Base-by-base conservation (phyloP, 2,797 vertebrate genomes). In the Ataeniobius toweri region DNA sequence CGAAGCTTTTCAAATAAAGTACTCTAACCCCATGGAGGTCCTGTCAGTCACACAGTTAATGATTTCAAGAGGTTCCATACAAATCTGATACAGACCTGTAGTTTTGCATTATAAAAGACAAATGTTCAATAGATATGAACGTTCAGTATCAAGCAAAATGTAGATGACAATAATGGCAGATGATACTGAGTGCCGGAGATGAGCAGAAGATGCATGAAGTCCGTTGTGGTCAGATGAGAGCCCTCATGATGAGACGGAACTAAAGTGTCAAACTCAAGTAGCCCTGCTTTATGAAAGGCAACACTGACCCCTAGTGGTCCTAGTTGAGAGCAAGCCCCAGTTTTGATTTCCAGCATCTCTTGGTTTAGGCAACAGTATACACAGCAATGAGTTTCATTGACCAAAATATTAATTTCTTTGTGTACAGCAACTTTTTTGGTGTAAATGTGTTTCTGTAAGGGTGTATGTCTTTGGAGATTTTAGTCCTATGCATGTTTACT, bases 281-380 rank as follows among this genome's bases (percentile, higher is more conserved):
- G 6, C 20, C 13, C 56, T 69, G 68, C 44, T 77, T 92, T 92
- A 36, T 80, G 76, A 86, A 87, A 87, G 87, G 75, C 94, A 93
- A 94, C 90, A 95, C 93, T 94, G 94, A 93, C 94, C 93, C 92
- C 95, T 94, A 92, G 93, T 89, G 95, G 70, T 76, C 2, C 1
- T 20, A 74, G 6, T 48, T 1, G 65, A 71, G 24, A 83, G 72
- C 24, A 73, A 50, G 28, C 53, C 50, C 55, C 46, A 70, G 53
- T 44, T 39, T 13, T n/a, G 9, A 79, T 86, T 73, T 86, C 69
- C 81, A 84, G 75, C 56, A 70, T 70, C 73, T 36, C 5, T 75
- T 41, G 74, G 24, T 77, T 71, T 39, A 48, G 44, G 73, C 18
- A 44, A 78, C 7, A 41, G 48, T 79, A 73, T 73, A 68, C 41